Percentiles rank a stretch among this genome's conserved stretches.
phyloP scores from a whole-genome alignment of 2,888 invertebrate genomes.

The Ophion costatus region DNA sequence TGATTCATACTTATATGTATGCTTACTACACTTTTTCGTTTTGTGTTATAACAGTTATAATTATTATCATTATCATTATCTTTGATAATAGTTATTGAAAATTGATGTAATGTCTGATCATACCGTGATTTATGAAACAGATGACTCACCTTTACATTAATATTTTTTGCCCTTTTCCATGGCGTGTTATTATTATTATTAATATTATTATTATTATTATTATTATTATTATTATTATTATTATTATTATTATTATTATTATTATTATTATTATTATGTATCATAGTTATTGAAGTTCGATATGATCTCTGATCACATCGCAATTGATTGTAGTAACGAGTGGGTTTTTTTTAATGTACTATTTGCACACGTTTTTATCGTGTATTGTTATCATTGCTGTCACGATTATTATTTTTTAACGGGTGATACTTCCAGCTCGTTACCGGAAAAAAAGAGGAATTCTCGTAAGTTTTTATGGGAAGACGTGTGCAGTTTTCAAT shows the following conservation, averaged over 20 bases:
- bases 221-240: neutral
- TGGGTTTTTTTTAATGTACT: neutral
- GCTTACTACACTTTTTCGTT: neutral
- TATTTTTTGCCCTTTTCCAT: neutral
- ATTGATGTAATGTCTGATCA: neutral
- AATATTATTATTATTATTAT: neutral
- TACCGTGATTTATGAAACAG: neutral
- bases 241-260: neutral
- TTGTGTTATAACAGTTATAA: neutral
- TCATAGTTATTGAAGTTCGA: neutral
- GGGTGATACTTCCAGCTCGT: too few relatives aligned
- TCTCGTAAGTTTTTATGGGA: too few relatives aligned
- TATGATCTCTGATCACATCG: neutral
- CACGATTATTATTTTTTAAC: neutral
- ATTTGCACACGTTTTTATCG: neutral
- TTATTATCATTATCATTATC: neutral
- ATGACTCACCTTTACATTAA: neutral
- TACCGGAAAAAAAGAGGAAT: too few relatives aligned
- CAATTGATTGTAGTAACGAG: neutral
- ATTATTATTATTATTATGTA: neutral
- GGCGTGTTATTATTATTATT: neutral
- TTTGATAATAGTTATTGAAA: neutral
- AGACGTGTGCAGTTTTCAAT: too few relatives aligned
- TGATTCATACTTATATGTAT: neutral
- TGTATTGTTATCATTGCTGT: neutral